A percentile compares a stretch with the other conserved stretches of the same genome.
Evolutionary conservation across 2,888 invertebrate species (phyloP).

Genomic region (Nymphalis c-album): DNA sequence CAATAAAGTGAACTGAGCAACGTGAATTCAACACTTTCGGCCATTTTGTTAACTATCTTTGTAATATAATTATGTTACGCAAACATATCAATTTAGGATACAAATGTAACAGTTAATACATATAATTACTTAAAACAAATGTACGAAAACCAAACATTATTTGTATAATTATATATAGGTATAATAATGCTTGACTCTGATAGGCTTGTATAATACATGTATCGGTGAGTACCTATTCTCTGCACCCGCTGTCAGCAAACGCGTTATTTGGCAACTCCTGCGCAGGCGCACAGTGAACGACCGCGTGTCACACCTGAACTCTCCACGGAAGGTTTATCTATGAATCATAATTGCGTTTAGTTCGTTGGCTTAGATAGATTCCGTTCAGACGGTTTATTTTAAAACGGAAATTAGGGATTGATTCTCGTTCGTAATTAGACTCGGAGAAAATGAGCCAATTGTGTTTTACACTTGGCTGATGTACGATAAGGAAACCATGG

Average conservation of each 20-base stretch:
- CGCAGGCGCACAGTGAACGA: slow-evolving; percentile 8
- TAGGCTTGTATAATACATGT: not conserved
- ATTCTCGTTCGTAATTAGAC: not conserved
- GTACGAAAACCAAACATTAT: too few relatives aligned
- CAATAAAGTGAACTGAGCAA: too few relatives aligned
- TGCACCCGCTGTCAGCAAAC: not conserved
- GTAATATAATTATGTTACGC: too few relatives aligned
- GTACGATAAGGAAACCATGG: too few relatives aligned
- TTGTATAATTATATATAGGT: too few relatives aligned
- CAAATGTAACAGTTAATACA: too few relatives aligned
- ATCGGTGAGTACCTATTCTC: not conserved
- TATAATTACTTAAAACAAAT: too few relatives aligned
- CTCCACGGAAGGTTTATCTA: not conserved
- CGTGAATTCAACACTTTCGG: too few relatives aligned
- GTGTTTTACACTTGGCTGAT: not conserved
- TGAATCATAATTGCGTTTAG: slow-evolving; percentile 8
- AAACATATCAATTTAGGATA: too few relatives aligned
- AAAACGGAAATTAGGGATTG: not conserved
- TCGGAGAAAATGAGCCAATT: not conserved
- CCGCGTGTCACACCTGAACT: slow-evolving; percentile 4
- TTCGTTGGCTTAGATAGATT: slow-evolving; percentile 3
- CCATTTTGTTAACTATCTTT: too few relatives aligned
- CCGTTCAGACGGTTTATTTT: slow-evolving; percentile 2
- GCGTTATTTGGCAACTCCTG: slow-evolving; percentile 7
- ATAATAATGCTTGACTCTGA: too few relatives aligned